Base-by-base conservation (phyloP, 2,113 vertebrate genomes). In the Cynopterus brachyotis region DNA sequence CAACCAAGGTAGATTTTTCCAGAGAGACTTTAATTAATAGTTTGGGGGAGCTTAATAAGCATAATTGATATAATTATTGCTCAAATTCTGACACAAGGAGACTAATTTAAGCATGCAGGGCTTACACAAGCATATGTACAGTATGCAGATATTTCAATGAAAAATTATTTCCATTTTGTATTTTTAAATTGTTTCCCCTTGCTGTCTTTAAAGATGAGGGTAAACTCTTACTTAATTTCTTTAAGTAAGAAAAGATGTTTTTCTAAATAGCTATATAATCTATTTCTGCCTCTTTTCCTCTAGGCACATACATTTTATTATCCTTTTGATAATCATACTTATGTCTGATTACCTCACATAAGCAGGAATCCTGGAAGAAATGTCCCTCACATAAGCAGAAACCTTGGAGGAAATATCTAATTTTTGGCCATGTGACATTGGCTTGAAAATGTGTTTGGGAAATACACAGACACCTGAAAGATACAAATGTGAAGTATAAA, bases 21-120 rank as follows among this genome's bases (percentile, higher is more conserved):
- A 89, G 9, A 86, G 78, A 91, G 66, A 81, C 17, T 66, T 64
- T 92, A 97, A 85, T 94, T 94, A 93, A 96, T 86, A 70, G 91
- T 90, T 86, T 93, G 73, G 53, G 66, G 50, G 64, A 86, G 45
- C 70, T 96, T 88, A 86, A 83, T 89, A 89, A 85, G 42, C 69
- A 84, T 96, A 97, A 97, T 55, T 93, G 92, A 75, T 37, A 90
- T 84, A 95, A 96, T 95, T 89, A 87, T 78, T 95, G 37, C 53
- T 94, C 90, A 82, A 32, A 84, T 96, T 95, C 83, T 53, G 32
- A 94, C 87, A 94, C 35, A 92, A 96, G 83, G 83, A 83, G 84
- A 92, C 75, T 96, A 88, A 42, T 80, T 96, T 94, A 91, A 40
- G 64, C 37, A 76, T 47, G 24, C 45, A 57, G 30, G 42, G 60